These are phyloP conservation scores for Idris sp. DNA, from an alignment of 1,140 invertebrate species.

Conservation along the genomic window DNA sequence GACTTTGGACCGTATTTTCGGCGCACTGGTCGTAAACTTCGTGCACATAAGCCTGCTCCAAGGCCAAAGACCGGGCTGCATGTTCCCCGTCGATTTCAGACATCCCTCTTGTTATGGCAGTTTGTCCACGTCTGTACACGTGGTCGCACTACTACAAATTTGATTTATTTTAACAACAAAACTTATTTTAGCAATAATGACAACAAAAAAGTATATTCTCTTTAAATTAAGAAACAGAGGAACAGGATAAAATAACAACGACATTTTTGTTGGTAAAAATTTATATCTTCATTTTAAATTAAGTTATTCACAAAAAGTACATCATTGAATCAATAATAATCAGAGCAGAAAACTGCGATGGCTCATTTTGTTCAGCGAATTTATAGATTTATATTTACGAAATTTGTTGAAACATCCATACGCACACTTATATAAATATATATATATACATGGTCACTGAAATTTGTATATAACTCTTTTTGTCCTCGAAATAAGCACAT, in stretches of 20 bases:
- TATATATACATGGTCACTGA: too few relatives aligned
- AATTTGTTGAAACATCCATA: too few relatives aligned
- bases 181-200: slow-evolving; percentile 1
- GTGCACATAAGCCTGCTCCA: slow-evolving; percentile 96
- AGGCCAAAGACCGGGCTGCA: slow-evolving; percentile 86
- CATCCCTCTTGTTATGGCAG: slow-evolving; percentile 72
- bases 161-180: not conserved
- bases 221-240: not conserved
- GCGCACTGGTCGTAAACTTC: slow-evolving; percentile 94
- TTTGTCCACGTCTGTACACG: slow-evolving; percentile 69
- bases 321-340: slow-evolving; percentile 12
- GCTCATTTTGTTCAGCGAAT: too few relatives aligned
- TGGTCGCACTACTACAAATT: slow-evolving; percentile 69
- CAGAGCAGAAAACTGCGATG: slow-evolving; percentile 22
- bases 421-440: too few relatives aligned
- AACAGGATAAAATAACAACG: slow-evolving; percentile 11
- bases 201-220: too few relatives aligned
- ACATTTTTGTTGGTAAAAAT: slow-evolving; percentile 22
- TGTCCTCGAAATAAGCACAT: too few relatives aligned
- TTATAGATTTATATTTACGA: too few relatives aligned
- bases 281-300: slow-evolving; percentile 37
- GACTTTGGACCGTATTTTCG: slow-evolving; percentile 82
- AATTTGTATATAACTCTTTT: too few relatives aligned
- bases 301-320: too few relatives aligned
- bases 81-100: slow-evolving; percentile 80